Percentiles rank a stretch among this genome's conserved stretches.
Evolutionary conservation across 1,140 invertebrate species (phyloP).

Genomic region (Bombus polaris): DNA sequence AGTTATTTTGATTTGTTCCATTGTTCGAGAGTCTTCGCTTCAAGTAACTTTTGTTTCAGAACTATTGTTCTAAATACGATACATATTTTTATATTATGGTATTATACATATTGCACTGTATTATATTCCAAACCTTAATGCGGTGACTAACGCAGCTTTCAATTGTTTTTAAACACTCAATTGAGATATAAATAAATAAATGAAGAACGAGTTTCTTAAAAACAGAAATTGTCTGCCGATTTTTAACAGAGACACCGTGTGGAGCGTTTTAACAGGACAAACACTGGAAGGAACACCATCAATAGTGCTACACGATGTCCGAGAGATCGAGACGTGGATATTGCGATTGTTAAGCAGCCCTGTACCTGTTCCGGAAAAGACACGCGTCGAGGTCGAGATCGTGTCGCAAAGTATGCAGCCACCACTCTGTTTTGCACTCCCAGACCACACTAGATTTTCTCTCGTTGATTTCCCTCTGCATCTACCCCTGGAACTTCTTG

Average conservation of each 20-base stretch:
- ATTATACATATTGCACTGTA: neutral
- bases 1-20: too few relatives aligned
- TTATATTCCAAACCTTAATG: too few relatives aligned
- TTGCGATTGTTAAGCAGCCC: conserved; percentile 96
- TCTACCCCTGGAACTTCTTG: conserved; percentile 97
- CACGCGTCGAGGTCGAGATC: conserved; percentile 96
- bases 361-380: conserved; percentile 98
- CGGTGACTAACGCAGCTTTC: too few relatives aligned
- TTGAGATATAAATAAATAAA: too few relatives aligned
- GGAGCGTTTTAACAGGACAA: conserved; percentile 92
- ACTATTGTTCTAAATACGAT: neutral
- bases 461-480: conserved; percentile 99
- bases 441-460: conserved; percentile 97
- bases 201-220: too few relatives aligned
- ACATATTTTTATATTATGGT: neutral
- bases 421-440: conserved; percentile 96
- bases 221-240: neutral
- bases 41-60: neutral
- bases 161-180: too few relatives aligned
- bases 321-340: conserved; percentile 99
- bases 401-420: conserved; percentile 93
- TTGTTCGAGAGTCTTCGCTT: neutral
- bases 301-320: conserved; percentile 96
- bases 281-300: conserved; percentile 90
- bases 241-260: conserved; percentile 92